A percentile compares a stretch with the other conserved stretches of the same genome.
Conservation (phyloP, 2,888 invertebrate genomes). For the Dysmachus trigonus region DNA sequence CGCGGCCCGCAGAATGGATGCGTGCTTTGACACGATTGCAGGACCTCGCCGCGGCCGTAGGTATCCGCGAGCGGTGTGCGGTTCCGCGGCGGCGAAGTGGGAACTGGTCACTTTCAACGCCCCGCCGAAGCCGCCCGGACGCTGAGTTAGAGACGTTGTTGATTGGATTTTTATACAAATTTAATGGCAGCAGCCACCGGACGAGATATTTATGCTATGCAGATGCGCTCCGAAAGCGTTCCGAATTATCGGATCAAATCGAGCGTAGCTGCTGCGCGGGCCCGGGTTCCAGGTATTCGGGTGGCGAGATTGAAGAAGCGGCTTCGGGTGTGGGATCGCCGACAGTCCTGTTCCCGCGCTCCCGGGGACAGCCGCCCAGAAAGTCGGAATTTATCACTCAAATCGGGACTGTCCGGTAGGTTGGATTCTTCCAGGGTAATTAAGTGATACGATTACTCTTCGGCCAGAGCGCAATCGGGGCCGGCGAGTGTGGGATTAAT, state of each 20-base stretch:
- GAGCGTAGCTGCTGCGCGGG: not conserved
- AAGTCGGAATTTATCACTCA: slow-evolving; percentile 35
- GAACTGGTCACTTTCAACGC: slow-evolving; percentile 42
- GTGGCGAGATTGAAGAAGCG: not conserved
- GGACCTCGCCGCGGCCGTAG: not conserved
- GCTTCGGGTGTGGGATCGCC: slow-evolving; percentile 38
- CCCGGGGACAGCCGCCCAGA: not conserved
- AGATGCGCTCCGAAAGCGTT: slow-evolving; percentile 34
- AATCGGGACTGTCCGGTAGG: slow-evolving; percentile 34
- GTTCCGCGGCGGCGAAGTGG: slow-evolving; percentile 9
- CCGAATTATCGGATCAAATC: slow-evolving; percentile 38
- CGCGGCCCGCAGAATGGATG: not conserved
- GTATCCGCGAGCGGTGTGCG: not conserved
- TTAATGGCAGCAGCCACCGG: slow-evolving; percentile 39
- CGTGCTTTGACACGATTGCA: slow-evolving; percentile 21
- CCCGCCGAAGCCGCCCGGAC: not conserved
- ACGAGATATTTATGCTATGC: slow-evolving; percentile 32
- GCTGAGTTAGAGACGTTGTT: slow-evolving; percentile 32
- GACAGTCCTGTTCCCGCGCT: not conserved
- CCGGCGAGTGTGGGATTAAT: slow-evolving; percentile 41
- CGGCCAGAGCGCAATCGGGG: not conserved
- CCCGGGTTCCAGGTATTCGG: slow-evolving; percentile 21
- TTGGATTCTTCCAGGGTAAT: slow-evolving; percentile 39
- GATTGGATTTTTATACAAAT: slow-evolving; percentile 45
- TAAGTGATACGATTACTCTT: slow-evolving; percentile 44